Evolutionary conservation across 2,888 invertebrate genomes (phyloP).

Genomic region (Drosophila neonasuta): DNA sequence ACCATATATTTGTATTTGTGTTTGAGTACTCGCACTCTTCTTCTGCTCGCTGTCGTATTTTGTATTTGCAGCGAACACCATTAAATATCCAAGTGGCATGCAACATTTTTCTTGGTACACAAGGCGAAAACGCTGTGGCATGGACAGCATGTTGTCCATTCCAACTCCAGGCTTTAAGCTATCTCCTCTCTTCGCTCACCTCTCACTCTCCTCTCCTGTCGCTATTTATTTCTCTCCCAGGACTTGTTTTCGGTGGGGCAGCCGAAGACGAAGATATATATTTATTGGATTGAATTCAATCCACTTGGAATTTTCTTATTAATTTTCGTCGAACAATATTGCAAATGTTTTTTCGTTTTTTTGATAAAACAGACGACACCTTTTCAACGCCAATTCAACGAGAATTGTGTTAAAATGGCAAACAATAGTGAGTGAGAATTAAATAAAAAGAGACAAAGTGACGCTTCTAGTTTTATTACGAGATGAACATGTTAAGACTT

Average conservation of each 20-base stretch:
- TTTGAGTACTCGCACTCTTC: constrained; percentile 22
- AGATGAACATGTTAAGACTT: constrained; percentile 13
- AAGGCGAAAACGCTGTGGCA: constrained; percentile 22
- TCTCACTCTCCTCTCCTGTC: not conserved
- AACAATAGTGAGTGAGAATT: not conserved
- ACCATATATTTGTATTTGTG: constrained; percentile 41
- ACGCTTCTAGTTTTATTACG: not conserved
- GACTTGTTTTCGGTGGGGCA: constrained; percentile 16
- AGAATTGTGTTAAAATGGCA: not conserved
- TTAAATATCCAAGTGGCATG: constrained; percentile 75
- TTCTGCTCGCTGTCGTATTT: constrained; percentile 37
- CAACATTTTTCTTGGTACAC: constrained; percentile 63
- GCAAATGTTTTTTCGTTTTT: constrained; percentile 3
- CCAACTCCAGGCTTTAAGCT: not conserved
- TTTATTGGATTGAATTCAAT: constrained; percentile 45
- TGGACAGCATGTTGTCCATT: constrained; percentile 43
- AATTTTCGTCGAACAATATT: constrained; percentile 23
- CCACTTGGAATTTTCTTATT: constrained; percentile 49
- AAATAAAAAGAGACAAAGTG: not conserved
- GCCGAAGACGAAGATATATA: constrained; percentile 47
- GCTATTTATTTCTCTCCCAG: constrained; percentile 47
- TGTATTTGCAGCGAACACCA: constrained; percentile 65
- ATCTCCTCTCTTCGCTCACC: not conserved
- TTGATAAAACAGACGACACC: not conserved
- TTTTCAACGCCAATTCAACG: not conserved